Evolutionary conservation across 1,140 invertebrate genomes (phyloP).

Genomic region (Sitophilus oryzae): DNA sequence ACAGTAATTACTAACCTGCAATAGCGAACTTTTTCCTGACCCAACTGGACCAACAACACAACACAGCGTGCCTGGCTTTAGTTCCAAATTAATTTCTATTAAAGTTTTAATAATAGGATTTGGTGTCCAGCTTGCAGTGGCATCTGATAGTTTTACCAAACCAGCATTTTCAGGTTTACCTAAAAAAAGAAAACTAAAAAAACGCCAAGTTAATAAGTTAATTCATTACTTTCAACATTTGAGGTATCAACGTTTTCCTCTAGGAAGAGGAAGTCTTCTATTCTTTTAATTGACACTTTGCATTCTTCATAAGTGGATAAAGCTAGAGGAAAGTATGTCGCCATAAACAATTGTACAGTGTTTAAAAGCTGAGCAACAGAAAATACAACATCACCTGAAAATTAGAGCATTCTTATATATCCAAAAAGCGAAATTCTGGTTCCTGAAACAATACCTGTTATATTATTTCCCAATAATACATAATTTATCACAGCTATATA

Average conservation of each 20-base stretch:
- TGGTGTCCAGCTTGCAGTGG: slow-evolving; percentile 55
- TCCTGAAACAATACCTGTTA: slow-evolving; percentile 52
- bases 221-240: slow-evolving; percentile 4
- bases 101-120: slow-evolving; percentile 55
- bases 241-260: slow-evolving; percentile 45
- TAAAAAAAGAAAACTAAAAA: slow-evolving; percentile 25
- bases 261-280: slow-evolving; percentile 55
- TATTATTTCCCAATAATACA: slow-evolving; percentile 55
- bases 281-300: slow-evolving; percentile 56
- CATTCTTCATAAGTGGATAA: slow-evolving; percentile 46
- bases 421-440: no score
- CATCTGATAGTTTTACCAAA: slow-evolving; percentile 47
- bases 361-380: slow-evolving; percentile 70
- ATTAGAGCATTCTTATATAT: no score
- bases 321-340: slow-evolving; percentile 60
- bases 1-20: slow-evolving; percentile 51
- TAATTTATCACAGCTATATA: slow-evolving; percentile 65
- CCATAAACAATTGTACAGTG: slow-evolving; percentile 63
- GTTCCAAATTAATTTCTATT: slow-evolving; percentile 55
- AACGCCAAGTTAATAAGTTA: slow-evolving; percentile 27
- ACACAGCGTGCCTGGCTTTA: slow-evolving; percentile 58
- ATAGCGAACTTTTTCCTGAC: slow-evolving; percentile 71
- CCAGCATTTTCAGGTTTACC: slow-evolving; percentile 30
- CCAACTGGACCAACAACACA: slow-evolving; percentile 74
- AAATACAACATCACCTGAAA: slow-evolving; percentile 60